Base-by-base conservation (phyloP, 1,140 invertebrate species). In the Scaptodrosophila lebanonensis region DNA sequence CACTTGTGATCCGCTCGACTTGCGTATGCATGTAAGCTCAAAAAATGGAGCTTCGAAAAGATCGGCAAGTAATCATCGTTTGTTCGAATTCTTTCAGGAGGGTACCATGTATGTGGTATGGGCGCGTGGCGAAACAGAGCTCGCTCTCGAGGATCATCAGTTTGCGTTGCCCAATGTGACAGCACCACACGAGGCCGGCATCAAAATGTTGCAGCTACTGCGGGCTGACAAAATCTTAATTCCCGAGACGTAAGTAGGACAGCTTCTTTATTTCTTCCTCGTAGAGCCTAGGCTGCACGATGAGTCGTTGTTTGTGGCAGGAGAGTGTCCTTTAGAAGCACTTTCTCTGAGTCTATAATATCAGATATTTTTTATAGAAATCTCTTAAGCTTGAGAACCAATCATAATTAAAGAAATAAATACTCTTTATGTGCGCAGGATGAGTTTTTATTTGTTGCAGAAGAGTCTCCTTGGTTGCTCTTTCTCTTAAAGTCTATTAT, bases 1-100 rank as follows among this genome's bases (percentile, higher is more conserved):
- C 62, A 98, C 97, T 3, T 99, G 97, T 82, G 97, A 99, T 86
- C 87, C 90, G 7, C 87, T 93, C 12, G 97, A 99, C 88, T 96
- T 98, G 71, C 86, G 94, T 1, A 93, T 99, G 48, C 93, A 97
- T 88, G 94, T 94, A 88, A 89, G 86, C 68, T 11, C 5, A n/a
- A 36, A 17, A n/a, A 25, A 25, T 3, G 3, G 22, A 25, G 2
- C 11, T 7, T 2, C 2, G 1, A 1, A 2, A 7, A 42, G 18
- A 12, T 5, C 2, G 0, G 5, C 30, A 7, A 6, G 29, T 2
- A n/a, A 7, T 1, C 6, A 17, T 13, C 11, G 12, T n/a, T 29
- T 1, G 0, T 11, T 17, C 3, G n/a, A n/a, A 1, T 22, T 42
- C 6, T 20, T 27, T 0, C 75, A 93, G 92, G 90, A 91, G 66